phyloP scores from a whole-genome alignment of 2,888 invertebrate genomes.

The Idaea dimidiata region DNA sequence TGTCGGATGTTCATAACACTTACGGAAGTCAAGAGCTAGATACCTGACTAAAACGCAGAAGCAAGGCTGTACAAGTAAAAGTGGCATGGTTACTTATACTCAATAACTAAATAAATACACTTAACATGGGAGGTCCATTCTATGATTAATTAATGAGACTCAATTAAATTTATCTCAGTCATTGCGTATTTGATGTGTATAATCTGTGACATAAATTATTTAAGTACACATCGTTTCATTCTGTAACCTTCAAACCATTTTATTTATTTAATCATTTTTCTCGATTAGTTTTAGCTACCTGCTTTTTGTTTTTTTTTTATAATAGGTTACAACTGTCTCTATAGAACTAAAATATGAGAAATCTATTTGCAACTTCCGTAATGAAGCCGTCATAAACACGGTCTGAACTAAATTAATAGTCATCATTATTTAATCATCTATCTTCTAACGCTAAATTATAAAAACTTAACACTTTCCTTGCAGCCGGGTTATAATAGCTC shows the following conservation, averaged over 20 bases:
- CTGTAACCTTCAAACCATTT: not conserved
- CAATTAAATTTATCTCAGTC: constrained; percentile 32
- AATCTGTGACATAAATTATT: not conserved
- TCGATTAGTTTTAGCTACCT: not conserved
- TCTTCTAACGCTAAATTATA: too few species aligned
- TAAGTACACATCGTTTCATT: not conserved
- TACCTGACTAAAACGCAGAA: constrained; percentile 18
- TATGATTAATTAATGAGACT: constrained; percentile 47
- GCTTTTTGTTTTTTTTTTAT: not conserved
- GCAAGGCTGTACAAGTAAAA: constrained; percentile 39
- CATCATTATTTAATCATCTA: too few species aligned
- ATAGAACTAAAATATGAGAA: too few species aligned
- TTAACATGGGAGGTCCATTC: constrained; percentile 50
- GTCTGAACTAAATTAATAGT: too few species aligned
- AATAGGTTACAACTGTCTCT: not conserved
- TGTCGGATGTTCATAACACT: constrained; percentile 10
- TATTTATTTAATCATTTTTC: not conserved
- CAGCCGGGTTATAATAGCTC: too few species aligned
- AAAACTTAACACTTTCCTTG: too few species aligned
- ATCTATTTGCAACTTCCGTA: too few species aligned
- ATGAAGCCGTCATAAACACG: too few species aligned
- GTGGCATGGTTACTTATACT: constrained; percentile 33
- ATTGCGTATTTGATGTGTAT: constrained; percentile 14
- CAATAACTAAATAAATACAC: constrained; percentile 50
- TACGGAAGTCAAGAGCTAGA: constrained; percentile 51